These are phyloP conservation scores for Eptatretus burgeri DNA, from an alignment of 2,113 vertebrate species.

Conservation along the genomic window DNA sequence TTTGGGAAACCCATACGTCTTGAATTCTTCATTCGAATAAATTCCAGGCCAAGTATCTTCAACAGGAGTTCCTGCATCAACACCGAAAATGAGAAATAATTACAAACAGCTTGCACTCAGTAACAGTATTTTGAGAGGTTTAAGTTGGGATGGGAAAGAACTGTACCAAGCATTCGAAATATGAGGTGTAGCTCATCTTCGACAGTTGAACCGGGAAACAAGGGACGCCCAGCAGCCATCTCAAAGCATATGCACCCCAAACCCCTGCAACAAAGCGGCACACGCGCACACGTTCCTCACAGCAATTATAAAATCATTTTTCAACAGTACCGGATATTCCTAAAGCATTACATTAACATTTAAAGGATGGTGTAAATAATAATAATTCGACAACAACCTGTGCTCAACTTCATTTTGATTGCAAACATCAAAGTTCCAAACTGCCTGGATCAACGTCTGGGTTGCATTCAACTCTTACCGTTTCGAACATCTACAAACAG, in stretches of 20 bases:
- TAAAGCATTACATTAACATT: not conserved
- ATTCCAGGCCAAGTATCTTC: conserved; percentile 87
- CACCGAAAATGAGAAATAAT: not conserved
- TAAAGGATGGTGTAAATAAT: not conserved
- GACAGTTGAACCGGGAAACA: conserved; percentile 87
- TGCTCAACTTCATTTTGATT: not conserved
- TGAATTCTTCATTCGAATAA: conserved; percentile 74
- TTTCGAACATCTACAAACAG: no score
- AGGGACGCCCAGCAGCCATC: conserved; percentile 89
- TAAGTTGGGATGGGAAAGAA: not conserved
- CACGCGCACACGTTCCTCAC: not conserved
- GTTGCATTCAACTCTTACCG: no score
- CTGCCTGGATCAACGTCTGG: no score
- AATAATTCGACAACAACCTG: not conserved
- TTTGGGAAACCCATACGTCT: conserved; percentile 89
- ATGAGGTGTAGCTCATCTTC: conserved; percentile 95
- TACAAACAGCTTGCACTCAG: no score
- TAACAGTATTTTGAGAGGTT: no score
- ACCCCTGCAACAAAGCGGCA: conserved; percentile 25
- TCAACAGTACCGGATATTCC: not conserved
- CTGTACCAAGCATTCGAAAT: conserved; percentile 70
- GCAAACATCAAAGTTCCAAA: no score
- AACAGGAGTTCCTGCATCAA: conserved; percentile 43
- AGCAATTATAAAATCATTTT: not conserved
- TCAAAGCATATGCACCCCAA: conserved; percentile 97